Percentiles rank a stretch among this genome's conserved stretches.
These are phyloP conservation scores for Pterois miles DNA, from an alignment of 2,797 vertebrate species.

Conservation along the genomic window DNA sequence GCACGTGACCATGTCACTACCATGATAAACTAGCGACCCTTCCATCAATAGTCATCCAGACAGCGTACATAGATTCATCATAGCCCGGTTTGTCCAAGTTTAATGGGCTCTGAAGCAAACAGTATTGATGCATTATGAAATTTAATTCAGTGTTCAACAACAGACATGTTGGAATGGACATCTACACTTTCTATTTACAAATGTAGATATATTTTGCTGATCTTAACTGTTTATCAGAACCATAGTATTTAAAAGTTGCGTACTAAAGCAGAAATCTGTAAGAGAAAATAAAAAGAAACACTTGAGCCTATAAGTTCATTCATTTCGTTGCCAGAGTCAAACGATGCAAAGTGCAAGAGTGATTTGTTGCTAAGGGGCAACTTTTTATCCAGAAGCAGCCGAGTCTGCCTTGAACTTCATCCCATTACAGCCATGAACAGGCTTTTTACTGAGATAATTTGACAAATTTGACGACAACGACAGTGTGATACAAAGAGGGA, in stretches of 20 bases:
- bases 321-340: conserved; percentile 54
- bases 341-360: conserved; percentile 4
- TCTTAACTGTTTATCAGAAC: background rate
- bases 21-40: conserved; percentile 8
- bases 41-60: conserved; percentile 20
- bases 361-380: conserved; percentile 80
- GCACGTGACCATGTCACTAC: conserved; percentile 38
- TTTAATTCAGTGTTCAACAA: background rate
- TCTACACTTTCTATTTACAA: background rate
- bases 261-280: background rate
- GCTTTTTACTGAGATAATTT: conserved; percentile 34
- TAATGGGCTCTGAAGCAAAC: background rate
- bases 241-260: background rate
- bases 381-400: conserved; percentile 38
- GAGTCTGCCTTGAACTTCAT: conserved; percentile 43
- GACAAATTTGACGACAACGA: conserved; percentile 16
- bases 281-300: background rate
- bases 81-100: background rate
- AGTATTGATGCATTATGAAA: background rate
- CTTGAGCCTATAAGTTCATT: conserved; percentile 44
- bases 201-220: background rate
- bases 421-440: conserved; percentile 43
- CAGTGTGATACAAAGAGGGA: conserved; percentile 10
- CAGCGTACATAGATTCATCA: background rate
- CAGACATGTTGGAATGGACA: background rate